Percentiles rank a stretch among this genome's conserved stretches.
phyloP scores from a whole-genome alignment of 2,888 invertebrate species.

The Machimus rusticus region DNA sequence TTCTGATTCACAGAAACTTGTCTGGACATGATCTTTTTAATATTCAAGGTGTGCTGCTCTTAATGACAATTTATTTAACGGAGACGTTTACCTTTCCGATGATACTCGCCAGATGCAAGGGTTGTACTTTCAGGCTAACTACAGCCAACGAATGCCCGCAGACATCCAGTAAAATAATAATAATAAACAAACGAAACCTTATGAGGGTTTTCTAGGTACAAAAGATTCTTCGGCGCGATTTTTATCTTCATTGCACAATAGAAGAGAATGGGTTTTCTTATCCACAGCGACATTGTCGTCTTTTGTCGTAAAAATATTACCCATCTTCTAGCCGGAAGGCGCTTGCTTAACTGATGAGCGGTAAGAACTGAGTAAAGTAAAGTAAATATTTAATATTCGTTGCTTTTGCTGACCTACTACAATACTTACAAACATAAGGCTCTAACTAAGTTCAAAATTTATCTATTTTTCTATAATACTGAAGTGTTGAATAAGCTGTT shows the following conservation, averaged over 20 bases:
- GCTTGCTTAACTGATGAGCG: neutral
- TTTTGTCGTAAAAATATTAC: neutral
- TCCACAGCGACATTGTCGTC: neutral
- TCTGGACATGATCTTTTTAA: slow-evolving; percentile 29
- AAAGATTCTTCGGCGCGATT: neutral
- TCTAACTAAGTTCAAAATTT: neutral
- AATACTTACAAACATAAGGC: neutral
- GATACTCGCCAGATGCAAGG: neutral
- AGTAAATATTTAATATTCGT: neutral
- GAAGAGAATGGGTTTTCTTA: neutral
- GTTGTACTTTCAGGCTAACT: neutral
- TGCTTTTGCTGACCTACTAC: neutral
- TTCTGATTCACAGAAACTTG: slow-evolving; percentile 32
- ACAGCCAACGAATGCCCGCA: neutral
- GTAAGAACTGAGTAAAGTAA: neutral
- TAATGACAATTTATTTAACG: slow-evolving; percentile 25
- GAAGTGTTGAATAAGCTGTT: neutral
- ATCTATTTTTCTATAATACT: neutral
- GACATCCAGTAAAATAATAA: neutral
- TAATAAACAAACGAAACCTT: neutral
- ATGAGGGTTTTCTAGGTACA: neutral
- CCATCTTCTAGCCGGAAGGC: neutral
- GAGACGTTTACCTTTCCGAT: neutral
- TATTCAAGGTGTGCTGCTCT: slow-evolving; percentile 35
- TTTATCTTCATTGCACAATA: neutral